Evolutionary conservation across 2,113 vertebrate species (phyloP).

Genomic region (Grammomys dolichurus): DNA sequence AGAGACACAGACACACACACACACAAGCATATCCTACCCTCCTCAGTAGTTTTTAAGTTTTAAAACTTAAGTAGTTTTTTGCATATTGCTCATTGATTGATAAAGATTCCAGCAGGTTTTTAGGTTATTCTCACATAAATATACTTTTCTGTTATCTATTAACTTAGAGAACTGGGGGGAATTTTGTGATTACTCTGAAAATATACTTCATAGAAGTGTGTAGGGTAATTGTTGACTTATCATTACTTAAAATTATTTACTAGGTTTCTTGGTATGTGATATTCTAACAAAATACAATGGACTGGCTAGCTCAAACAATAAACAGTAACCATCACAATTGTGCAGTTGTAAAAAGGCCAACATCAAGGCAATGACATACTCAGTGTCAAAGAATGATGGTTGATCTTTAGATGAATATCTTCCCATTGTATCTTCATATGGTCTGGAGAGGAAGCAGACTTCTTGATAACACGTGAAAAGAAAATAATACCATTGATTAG

Average conservation of each 20-base stretch:
- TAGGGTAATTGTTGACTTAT: neutral
- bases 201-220: neutral
- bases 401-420: neutral
- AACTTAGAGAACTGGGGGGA: neutral
- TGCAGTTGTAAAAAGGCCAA: neutral
- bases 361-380: neutral
- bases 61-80: neutral
- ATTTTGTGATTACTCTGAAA: neutral
- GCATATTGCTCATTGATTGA: neutral
- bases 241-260: neutral
- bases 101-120: neutral
- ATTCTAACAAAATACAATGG: neutral
- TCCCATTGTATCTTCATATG: neutral
- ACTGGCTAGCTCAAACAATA: too few relatives aligned
- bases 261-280: too few relatives aligned
- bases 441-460: neutral
- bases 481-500: neutral
- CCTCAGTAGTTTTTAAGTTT: neutral
- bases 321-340: neutral
- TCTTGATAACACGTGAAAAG: neutral
- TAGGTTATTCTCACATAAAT: neutral
- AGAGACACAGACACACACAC: neutral
- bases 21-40: neutral
- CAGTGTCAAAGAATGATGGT: neutral
- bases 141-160: neutral